These are phyloP conservation scores for Loxodonta africana DNA, from an alignment of 2,113 vertebrate species.

Conservation along the genomic window DNA sequence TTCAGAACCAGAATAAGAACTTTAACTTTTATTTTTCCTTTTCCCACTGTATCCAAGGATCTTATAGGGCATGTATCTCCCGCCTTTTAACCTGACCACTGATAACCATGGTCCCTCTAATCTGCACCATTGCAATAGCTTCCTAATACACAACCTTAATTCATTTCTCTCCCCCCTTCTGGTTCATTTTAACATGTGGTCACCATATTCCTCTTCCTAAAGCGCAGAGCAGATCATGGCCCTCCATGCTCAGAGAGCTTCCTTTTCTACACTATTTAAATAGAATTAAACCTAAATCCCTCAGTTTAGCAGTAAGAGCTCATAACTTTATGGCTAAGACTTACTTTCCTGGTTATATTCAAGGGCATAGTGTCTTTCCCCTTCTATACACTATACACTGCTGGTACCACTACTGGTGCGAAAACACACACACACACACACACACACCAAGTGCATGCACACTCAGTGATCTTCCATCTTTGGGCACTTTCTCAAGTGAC, in stretches of 20 bases:
- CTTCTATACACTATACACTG: neutral
- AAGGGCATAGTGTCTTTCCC: neutral
- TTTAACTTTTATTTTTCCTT: conserved; percentile 23
- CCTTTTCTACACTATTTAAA: neutral
- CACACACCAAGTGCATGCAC: neutral
- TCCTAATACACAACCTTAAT: neutral
- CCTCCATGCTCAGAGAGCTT: neutral
- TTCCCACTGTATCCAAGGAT: neutral
- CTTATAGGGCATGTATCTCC: neutral
- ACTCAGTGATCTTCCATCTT: neutral
- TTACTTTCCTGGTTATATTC: neutral
- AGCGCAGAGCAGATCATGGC: neutral
- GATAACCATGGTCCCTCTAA: neutral
- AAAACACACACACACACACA: neutral
- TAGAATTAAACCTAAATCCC: neutral
- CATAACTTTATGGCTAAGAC: neutral
- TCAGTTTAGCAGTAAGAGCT: neutral
- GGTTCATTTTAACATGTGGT: neutral
- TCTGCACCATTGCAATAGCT: neutral
- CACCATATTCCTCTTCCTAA: neutral
- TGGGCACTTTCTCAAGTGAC: neutral
- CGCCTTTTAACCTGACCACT: neutral
- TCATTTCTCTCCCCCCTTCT: neutral
- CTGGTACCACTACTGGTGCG: neutral
- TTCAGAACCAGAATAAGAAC: neutral